Conservation (phyloP, 2,113 vertebrate genomes). For the Pygoscelis adeliae region DNA sequence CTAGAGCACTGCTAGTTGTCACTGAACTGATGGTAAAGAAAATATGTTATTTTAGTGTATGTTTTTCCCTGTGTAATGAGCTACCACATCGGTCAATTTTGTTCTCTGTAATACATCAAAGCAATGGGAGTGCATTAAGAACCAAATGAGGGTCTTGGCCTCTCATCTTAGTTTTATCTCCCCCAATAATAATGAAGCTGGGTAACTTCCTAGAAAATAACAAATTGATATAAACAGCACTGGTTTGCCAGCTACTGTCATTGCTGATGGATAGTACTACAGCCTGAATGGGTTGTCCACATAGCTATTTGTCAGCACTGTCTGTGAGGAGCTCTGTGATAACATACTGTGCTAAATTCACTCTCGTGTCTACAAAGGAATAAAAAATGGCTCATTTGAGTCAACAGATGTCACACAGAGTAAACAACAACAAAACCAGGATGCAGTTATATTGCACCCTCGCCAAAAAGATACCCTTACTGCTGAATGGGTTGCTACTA, state of each 20-base stretch:
- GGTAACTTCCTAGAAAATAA: constrained; percentile 71
- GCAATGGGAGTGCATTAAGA: constrained; percentile 62
- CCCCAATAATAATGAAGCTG: constrained; percentile 67
- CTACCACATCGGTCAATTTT: constrained; percentile 41
- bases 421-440: constrained; percentile 62
- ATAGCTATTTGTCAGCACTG: constrained; percentile 72
- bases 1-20: not conserved
- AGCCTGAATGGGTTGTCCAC: constrained; percentile 71
- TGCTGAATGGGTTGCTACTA: not conserved
- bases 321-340: constrained; percentile 68
- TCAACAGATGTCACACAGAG: constrained; percentile 52
- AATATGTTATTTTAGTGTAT: constrained; percentile 2
- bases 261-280: constrained; percentile 68
- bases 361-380: constrained; percentile 63
- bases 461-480: not conserved
- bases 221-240: constrained; percentile 64
- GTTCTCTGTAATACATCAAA: constrained; percentile 53
- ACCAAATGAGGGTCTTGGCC: constrained; percentile 66
- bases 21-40: not conserved
- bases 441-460: not conserved
- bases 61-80: constrained; percentile 49
- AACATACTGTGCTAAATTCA: constrained; percentile 69
- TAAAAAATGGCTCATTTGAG: constrained; percentile 68
- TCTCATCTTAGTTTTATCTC: constrained; percentile 71
- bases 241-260: constrained; percentile 72